Evolutionary conservation across 1,140 invertebrate species (phyloP).

Genomic region (Colletes gigas): DNA sequence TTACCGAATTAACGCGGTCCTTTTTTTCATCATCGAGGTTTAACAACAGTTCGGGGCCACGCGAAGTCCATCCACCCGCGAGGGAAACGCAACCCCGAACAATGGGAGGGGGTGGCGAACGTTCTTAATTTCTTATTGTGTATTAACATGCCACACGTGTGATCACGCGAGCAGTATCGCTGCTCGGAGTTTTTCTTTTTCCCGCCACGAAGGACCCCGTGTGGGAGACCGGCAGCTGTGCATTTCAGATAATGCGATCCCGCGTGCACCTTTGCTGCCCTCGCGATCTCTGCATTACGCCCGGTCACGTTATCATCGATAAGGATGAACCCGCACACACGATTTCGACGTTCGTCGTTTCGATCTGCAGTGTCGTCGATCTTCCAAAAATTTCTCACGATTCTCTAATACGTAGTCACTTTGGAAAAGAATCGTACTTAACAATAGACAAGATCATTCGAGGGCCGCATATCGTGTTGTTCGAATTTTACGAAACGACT

Average conservation of each 20-base stretch:
- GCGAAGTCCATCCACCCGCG: constrained; percentile 33
- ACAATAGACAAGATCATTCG: no score
- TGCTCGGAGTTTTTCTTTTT: constrained; percentile 68
- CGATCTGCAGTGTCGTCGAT: no score
- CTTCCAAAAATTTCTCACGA: no score
- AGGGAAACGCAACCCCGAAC: constrained; percentile 11
- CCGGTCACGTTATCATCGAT: constrained; percentile 69
- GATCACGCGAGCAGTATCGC: constrained; percentile 75
- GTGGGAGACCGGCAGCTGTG: constrained; percentile 76
- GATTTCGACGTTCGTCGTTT: not conserved
- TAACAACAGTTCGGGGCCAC: constrained; percentile 18
- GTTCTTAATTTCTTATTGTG: constrained; percentile 77
- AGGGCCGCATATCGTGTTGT: no score
- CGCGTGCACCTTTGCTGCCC: constrained; percentile 45
- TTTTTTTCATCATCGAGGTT: constrained; percentile 62
- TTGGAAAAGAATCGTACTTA: no score
- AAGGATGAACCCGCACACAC: constrained; percentile 42
- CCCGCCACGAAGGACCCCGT: constrained; percentile 65
- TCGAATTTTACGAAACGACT: no score
- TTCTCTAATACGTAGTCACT: no score
- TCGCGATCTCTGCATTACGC: constrained; percentile 64
- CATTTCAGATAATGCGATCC: constrained; percentile 73
- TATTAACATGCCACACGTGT: constrained; percentile 77
- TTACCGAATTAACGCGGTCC: constrained; percentile 40
- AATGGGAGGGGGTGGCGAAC: constrained; percentile 30